Evolutionary conservation across 35 echinoderm and acorn worm genomes (phyloP), one percentile per base, ranked within the genome.

Genomic region (Ophioderma brevispina): DNA sequence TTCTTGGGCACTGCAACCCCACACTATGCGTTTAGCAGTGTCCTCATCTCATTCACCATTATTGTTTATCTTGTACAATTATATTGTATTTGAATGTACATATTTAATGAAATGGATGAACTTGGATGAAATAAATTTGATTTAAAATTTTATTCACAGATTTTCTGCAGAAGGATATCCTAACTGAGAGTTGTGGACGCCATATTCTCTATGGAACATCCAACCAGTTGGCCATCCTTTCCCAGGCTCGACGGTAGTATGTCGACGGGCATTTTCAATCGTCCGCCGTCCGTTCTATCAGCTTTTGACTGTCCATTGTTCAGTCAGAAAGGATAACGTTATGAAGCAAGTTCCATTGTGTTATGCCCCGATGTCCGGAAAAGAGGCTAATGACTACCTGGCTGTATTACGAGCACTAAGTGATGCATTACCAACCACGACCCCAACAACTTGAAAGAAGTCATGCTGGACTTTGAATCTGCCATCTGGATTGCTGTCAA

Each of bases 401-500:
- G 23, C 5, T 6, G 59, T 70, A 8, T 70, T 70, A 8, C 10
- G 23, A 25, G 59, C 59, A 6, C 1, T 70, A 18, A 70, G n/a
- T 8, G 59, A 70, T 8, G 59, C 23, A 1, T 30, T 70, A 25
- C 59, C 59, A 52, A 52, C 21, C 46, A n/a, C 59, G 28, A 70
- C 59, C 6, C 10, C 23, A 25, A 8, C 41, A 46, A 8, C 10
- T 3, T 25, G 23, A 25, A 70, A 30, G 59, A 70, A 25, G 59
- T 70, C 15, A 70, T 84, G 79, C 38, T 94, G 37, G 81, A 90
- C 46, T 94, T 94, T 25, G 87, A 94, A 36, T 3, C 33, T 33
- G 80, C 87, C 4, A 28, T 78, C 21, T 94, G 87, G 87, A 90
- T 41, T n/a, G 87, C 87, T 6, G 17, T 94, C 8, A 30, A 1